Evolutionary conservation across 2,113 vertebrate genomes (phyloP).

Genomic region (Chaetodon trifascialis): DNA sequence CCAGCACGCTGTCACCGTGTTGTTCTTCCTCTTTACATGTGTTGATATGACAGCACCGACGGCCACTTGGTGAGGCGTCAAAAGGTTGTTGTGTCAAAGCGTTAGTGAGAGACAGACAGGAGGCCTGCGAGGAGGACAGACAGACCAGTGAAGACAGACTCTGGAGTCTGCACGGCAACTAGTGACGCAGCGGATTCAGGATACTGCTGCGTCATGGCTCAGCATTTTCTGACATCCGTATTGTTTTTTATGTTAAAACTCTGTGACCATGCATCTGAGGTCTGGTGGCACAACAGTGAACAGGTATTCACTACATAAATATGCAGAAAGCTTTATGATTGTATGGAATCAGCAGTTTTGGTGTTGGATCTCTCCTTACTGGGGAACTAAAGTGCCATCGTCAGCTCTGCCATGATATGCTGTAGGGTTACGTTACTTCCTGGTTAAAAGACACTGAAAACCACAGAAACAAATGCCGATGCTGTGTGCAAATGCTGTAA

Average conservation of each 20-base stretch:
- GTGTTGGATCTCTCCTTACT: too few relatives aligned
- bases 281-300: neutral
- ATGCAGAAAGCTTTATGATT: neutral
- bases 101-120: conserved; percentile 34
- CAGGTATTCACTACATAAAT: neutral
- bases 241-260: neutral
- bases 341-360: neutral
- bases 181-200: neutral
- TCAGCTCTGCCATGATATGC: too few relatives aligned
- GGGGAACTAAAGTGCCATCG: too few relatives aligned
- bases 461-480: neutral
- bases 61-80: conserved; percentile 23
- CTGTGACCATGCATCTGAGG: neutral
- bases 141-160: neutral
- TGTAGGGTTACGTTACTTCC: neutral
- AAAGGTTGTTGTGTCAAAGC: conserved; percentile 16
- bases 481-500: neutral
- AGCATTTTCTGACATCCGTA: neutral
- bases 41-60: conserved; percentile 22
- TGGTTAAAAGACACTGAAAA: neutral
- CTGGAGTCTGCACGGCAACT: conserved; percentile 17
- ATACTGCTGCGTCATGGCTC: neutral
- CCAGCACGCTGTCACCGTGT: conserved; percentile 18
- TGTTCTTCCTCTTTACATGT: neutral
- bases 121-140: neutral